Evolutionary conservation across 2,888 invertebrate species (phyloP), one percentile per base, ranked within the genome.

Genomic region (Dysmachus trigonus): DNA sequence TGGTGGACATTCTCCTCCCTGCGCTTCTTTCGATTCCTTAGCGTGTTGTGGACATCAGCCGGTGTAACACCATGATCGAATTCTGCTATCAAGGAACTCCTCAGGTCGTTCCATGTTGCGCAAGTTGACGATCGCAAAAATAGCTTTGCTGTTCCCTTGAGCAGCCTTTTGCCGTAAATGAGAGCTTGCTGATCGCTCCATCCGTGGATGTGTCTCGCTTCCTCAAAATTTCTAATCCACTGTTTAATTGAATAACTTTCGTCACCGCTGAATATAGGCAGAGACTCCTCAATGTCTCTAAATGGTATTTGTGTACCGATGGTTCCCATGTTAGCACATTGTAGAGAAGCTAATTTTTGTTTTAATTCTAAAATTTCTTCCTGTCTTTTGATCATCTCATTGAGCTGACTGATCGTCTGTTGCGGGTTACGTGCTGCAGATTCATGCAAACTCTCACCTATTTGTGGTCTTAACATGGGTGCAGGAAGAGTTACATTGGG

Each of bases 151-250:
- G n/a, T n/a, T n/a, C n/a, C 86, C 30, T 73, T 33, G 6, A 86
- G 47, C 79, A 84, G 73, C 33, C 79, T 22, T 81, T 71, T 87
- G 27, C 84, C 73, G 73, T 81, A 87, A n/a, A 87, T 84, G 47
- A 86, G 86, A 33, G 81, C 79, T 30, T 79, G 47, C 15, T 86
- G 85, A 53, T 86, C 85, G n/a, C 85, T 76, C 35, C 86, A 84
- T 22, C 30, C 6, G 53, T 86, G 53, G 7, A 53, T 72, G 4
- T 74, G 35, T 10, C 10, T 7, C 31, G 31, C 3, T n/a, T n/a
- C n/a, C n/a, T n/a, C n/a, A n/a, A n/a, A n/a, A n/a, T n/a, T n/a
- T n/a, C n/a, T n/a, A n/a, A 74, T n/a, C 74, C 33, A 74, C 74
- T 74, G 74, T 13, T 74, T 31, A 3, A 74, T 35, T 10, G 74